These are phyloP conservation scores for Myoxocephalus aenaeus DNA, from an alignment of 2,797 vertebrate species.

Conservation along the genomic window DNA sequence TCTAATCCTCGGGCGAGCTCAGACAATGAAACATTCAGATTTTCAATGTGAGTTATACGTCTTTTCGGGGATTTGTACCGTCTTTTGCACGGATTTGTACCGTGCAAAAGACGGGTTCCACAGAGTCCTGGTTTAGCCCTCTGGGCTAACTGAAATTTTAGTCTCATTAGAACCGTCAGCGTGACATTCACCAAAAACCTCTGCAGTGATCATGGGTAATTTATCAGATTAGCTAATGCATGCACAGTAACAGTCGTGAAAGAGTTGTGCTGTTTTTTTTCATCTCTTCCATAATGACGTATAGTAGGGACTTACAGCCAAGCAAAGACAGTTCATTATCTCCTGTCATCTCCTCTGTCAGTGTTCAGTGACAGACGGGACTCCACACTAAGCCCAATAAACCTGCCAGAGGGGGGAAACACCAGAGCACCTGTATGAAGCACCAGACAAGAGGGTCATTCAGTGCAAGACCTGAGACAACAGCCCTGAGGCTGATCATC, in stretches of 20 bases:
- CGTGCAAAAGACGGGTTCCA: no score
- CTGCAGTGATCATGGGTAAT: neutral
- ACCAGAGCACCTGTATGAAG: slow-evolving; percentile 43
- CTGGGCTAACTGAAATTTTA: neutral
- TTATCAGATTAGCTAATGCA: neutral
- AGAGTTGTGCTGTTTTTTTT: neutral
- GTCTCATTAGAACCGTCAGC: neutral
- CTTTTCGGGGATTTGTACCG: no score
- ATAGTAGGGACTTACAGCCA: neutral
- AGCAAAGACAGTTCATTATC: slow-evolving; percentile 41
- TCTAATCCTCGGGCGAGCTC: slow-evolving; percentile 79
- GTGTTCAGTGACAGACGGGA: slow-evolving; percentile 32
- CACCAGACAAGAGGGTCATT: slow-evolving; percentile 40
- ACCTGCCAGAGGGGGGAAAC: slow-evolving; percentile 51
- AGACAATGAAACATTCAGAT: neutral
- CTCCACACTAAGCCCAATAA: slow-evolving; percentile 45
- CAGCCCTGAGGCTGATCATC: neutral
- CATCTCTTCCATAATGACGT: neutral
- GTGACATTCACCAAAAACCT: neutral
- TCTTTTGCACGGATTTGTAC: no score
- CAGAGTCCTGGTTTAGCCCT: neutral
- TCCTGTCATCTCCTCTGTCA: slow-evolving; percentile 12
- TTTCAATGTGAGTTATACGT: no score
- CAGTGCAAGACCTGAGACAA: slow-evolving; percentile 24
- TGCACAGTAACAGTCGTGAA: neutral